Base-by-base conservation (phyloP, 2,888 invertebrate species). In the Frankliniella intonsa region DNA sequence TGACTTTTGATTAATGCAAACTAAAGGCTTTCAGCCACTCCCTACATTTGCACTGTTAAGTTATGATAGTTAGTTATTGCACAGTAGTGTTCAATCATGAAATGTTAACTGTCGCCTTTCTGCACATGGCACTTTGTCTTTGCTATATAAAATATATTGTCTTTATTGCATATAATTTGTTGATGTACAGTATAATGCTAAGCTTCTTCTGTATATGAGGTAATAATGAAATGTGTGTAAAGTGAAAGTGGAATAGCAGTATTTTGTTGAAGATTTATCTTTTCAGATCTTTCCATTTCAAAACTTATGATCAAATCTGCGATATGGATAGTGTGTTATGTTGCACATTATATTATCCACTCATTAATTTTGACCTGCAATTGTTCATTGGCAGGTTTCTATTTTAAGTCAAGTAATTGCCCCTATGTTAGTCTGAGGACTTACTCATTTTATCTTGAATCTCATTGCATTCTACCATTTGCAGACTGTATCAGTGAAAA, bases 111-210 rank as follows among this genome's bases (percentile, higher is more conserved):
- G 80, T 81, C 81, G 82, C 83, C 82, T 83, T 84, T 84, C 83
- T 83, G 83, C 82, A 83, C 83, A 83, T 84, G 82, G 81, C 83
- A 82, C 82, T 82, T 82, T 83, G 84, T 83, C 83, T 83, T 83
- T 82, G 83, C 84, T 83, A 82, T 84, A 83, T 83, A 82, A 81
- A 84, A 50, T 84, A 83, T 83, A 83, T 82, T 83, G 82, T 83
- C 82, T 83, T 83, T 76, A 76, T 76, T 76, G 69, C 69, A 76
- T 22, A 76, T 76, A 76, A 76, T 83, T 84, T 84, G 84, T 84
- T 84, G 83, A 82, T 84, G 84, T 84, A 84, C 84, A 84, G 84
- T 83, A 83, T 83, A 76, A 82, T 84, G 81, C 82, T 81, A 82
- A 76, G 69, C 69, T 76, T 76, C 69, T 76, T 83, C 82, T 83